Conservation (phyloP, 2,797 vertebrate species). For the Synanceia verrucosa region DNA sequence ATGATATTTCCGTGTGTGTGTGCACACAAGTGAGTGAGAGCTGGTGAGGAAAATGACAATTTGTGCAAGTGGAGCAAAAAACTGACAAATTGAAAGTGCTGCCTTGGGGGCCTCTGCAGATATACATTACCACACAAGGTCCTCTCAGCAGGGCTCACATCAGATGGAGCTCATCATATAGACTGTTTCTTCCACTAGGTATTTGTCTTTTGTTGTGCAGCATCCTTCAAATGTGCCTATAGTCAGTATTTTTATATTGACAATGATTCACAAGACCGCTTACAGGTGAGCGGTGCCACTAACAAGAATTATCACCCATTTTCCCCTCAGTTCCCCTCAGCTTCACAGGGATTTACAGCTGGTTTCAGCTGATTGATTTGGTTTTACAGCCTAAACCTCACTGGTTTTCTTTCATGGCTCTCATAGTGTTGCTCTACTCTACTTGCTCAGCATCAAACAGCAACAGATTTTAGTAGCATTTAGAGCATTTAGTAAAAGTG, state of each 20-base stretch:
- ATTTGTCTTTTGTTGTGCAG: background rate
- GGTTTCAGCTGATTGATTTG: background rate
- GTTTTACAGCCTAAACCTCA: background rate
- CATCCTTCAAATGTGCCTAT: background rate
- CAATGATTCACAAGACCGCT: background rate
- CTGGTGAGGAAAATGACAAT: slow-evolving; percentile 40
- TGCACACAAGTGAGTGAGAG: slow-evolving; percentile 1
- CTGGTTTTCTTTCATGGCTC: background rate
- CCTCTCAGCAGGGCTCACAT: background rate
- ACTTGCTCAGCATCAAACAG: too few species aligned
- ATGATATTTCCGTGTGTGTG: slow-evolving; percentile 59
- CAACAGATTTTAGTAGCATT: too few species aligned
- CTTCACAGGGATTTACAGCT: background rate
- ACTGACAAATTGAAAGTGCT: slow-evolving; percentile 10
- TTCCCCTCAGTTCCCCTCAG: too few species aligned
- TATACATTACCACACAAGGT: background rate
- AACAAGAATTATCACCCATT: background rate
- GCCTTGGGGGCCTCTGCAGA: background rate
- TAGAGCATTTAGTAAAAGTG: too few species aligned
- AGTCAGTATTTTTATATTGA: background rate
- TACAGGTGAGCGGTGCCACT: background rate
- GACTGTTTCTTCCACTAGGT: background rate
- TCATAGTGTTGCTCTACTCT: background rate
- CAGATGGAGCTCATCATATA: background rate
- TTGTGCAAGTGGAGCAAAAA: slow-evolving; percentile 43